Percentiles rank a stretch among this genome's conserved stretches.
phyloP scores from a whole-genome alignment of 2,888 invertebrate species.

The Abscondita cerata region DNA sequence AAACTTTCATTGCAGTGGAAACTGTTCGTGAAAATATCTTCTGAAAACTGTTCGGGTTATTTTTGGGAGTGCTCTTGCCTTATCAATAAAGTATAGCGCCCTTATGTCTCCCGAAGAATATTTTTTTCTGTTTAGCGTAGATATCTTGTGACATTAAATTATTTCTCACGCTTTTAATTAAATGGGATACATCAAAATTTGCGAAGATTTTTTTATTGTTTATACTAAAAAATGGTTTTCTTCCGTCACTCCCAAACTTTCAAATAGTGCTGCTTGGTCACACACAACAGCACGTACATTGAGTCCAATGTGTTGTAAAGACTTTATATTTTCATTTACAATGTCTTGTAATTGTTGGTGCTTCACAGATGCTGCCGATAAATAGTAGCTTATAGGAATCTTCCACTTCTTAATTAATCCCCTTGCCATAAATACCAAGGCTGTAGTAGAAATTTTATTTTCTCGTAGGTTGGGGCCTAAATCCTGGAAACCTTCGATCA shows the following conservation, averaged over 20 bases:
- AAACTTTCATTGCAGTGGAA: not conserved
- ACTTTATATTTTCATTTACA: not conserved
- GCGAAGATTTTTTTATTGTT: not conserved
- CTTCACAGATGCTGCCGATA: conserved; percentile 6
- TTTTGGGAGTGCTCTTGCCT: not conserved
- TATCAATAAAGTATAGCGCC: not conserved
- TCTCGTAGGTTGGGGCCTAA: conserved; percentile 15
- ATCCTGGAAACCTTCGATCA: conserved; percentile 29
- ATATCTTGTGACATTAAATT: conserved; percentile 1
- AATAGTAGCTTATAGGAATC: conserved; percentile 23
- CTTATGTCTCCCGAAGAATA: not conserved
- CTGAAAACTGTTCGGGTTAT: not conserved
- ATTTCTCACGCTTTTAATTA: conserved; percentile 7
- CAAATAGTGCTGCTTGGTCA: not conserved
- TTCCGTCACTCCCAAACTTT: conserved; percentile 3
- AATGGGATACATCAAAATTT: conserved; percentile 6
- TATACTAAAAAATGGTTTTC: not conserved
- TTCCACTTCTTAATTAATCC: conserved; percentile 28
- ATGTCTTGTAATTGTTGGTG: not conserved
- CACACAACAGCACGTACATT: not conserved
- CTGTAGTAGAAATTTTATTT: conserved; percentile 15
- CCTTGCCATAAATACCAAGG: conserved; percentile 20
- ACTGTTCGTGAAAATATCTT: not conserved
- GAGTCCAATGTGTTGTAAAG: not conserved
- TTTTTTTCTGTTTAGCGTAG: not conserved